Conservation (phyloP, 2,113 vertebrate species). For the Lates calcarifer region DNA sequence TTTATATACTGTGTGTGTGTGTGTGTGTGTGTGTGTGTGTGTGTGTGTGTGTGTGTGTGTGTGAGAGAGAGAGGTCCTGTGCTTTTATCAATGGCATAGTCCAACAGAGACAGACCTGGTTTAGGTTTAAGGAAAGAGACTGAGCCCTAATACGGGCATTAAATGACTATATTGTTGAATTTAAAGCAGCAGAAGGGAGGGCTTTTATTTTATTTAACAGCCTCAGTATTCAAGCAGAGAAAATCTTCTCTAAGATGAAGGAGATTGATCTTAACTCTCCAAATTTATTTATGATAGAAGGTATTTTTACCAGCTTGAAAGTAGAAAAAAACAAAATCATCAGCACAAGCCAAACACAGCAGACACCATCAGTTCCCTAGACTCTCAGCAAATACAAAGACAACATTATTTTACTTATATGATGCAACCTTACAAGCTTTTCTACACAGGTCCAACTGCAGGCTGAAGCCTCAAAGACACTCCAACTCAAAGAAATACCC, state of each 20-base stretch:
- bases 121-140: background rate
- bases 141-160: too few species aligned
- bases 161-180: background rate
- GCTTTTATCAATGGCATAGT: constrained; percentile 15
- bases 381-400: background rate
- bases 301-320: background rate
- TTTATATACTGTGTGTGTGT: constrained; percentile 30
- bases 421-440: background rate
- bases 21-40: constrained; percentile 8
- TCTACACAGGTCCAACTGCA: background rate
- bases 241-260: background rate
- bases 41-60: constrained; percentile 9
- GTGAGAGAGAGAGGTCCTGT: constrained; percentile 14
- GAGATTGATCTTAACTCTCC: background rate
- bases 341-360: background rate
- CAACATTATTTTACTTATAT: background rate
- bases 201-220: background rate
- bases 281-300: background rate
- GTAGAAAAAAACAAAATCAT: background rate
- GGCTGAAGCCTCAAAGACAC: constrained; percentile 6
- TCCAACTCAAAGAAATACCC: background rate
- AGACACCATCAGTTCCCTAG: background rate
- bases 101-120: background rate
- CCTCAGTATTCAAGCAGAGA: background rate
- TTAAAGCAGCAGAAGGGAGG: too few species aligned